These are phyloP conservation scores for Cetonia aurata DNA, from an alignment of 2,888 invertebrate genomes.

Conservation along the genomic window DNA sequence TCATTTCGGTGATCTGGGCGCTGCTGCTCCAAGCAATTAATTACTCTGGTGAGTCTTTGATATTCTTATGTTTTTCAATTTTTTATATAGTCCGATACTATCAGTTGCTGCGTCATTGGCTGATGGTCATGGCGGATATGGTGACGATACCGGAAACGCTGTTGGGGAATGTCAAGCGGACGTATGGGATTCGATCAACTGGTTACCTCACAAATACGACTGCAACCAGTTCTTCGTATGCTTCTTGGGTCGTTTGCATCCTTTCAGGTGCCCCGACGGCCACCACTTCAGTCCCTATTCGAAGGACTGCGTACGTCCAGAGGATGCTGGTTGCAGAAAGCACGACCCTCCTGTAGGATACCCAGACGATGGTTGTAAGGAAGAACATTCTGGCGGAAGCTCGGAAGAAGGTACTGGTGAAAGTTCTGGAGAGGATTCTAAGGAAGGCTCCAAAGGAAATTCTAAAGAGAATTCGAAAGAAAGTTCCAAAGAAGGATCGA, in stretches of 20 bases:
- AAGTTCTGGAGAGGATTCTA: background rate
- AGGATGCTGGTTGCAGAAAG: constrained; percentile 44
- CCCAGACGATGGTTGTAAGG: no score
- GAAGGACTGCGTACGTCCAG: constrained; percentile 51
- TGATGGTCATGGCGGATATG: background rate
- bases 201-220: constrained; percentile 42
- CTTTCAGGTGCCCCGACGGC: constrained; percentile 47
- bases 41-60: constrained; percentile 27
- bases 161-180: constrained; percentile 32
- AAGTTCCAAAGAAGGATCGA: background rate
- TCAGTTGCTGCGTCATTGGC: no score
- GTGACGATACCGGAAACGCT: background rate
- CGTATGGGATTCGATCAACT: constrained; percentile 25
- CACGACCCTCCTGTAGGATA: background rate
- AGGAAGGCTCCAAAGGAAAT: no score
- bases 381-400: constrained; percentile 7
- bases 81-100: no score
- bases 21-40: constrained; percentile 7
- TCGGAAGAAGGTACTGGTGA: background rate
- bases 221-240: constrained; percentile 48
- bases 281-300: constrained; percentile 49
- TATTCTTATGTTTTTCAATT: no score
- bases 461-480: background rate
- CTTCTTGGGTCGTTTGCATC: constrained; percentile 41
- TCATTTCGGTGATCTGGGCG: background rate